phyloP scores from a whole-genome alignment of 1,140 invertebrate genomes.

The Sesamia nonagrioides region DNA sequence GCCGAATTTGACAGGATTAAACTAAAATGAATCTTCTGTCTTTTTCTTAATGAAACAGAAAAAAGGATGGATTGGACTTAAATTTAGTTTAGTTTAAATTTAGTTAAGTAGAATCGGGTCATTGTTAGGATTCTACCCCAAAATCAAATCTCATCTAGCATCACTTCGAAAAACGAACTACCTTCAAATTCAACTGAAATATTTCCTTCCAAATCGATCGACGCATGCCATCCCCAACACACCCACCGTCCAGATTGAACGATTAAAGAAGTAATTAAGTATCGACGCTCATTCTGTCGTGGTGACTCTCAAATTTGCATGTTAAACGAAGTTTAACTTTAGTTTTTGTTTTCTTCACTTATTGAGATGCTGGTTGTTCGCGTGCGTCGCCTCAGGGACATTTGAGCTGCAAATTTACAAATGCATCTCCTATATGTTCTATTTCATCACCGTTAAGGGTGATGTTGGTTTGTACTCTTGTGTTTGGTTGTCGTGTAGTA shows the following conservation, averaged over 20 bases:
- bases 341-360: conserved; percentile 80
- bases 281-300: conserved; percentile 85
- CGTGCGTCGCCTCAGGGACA: conserved; percentile 71
- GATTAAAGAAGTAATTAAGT: conserved; percentile 87
- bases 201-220: not conserved
- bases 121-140: too few species aligned
- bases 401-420: conserved; percentile 28
- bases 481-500: conserved; percentile 47
- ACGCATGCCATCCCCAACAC: conserved; percentile 41
- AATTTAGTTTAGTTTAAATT: too few species aligned
- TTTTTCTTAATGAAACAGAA: too few species aligned
- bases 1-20: too few species aligned
- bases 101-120: too few species aligned
- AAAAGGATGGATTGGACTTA: too few species aligned
- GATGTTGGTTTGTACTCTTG: conserved; percentile 34
- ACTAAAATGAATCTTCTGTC: too few species aligned
- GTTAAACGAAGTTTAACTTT: conserved; percentile 86
- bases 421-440: conserved; percentile 39
- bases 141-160: not conserved
- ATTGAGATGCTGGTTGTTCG: conserved; percentile 79
- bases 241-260: conserved; percentile 81
- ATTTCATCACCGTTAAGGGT: conserved; percentile 53
- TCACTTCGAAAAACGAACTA: not conserved
- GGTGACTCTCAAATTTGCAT: conserved; percentile 86
- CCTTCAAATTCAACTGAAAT: not conserved